phyloP scores from a whole-genome alignment of 2,888 invertebrate species.

The Lepetodrilus schrolli region DNA sequence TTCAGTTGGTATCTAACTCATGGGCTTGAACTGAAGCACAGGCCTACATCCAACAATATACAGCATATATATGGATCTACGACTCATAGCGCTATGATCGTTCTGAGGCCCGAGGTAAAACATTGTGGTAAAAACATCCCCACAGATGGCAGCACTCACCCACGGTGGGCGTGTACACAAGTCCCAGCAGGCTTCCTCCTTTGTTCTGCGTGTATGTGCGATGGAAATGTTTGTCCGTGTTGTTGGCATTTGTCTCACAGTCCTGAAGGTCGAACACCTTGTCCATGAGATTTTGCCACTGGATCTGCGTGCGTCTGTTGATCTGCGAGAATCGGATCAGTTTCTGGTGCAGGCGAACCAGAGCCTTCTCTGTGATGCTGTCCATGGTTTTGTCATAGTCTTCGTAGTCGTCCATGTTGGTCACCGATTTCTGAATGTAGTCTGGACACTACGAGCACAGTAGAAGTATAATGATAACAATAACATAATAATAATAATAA shows the following conservation, averaged over 20 bases:
- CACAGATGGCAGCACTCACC: slow-evolving; percentile 70
- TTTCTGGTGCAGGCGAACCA: slow-evolving; percentile 86
- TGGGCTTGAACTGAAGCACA: too few relatives aligned
- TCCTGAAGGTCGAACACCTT: slow-evolving; percentile 87
- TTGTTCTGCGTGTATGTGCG: slow-evolving; percentile 37
- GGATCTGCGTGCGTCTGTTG: slow-evolving; percentile 93
- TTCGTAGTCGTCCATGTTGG: slow-evolving; percentile 70
- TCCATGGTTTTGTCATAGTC: slow-evolving; percentile 68
- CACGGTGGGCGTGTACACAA: slow-evolving; percentile 72
- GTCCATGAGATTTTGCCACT: slow-evolving; percentile 89
- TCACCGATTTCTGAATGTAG: slow-evolving; percentile 58
- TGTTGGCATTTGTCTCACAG: slow-evolving; percentile 84
- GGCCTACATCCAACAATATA: too few relatives aligned
- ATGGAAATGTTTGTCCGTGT: slow-evolving; percentile 55
- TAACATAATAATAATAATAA: too few relatives aligned
- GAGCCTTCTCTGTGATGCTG: slow-evolving; percentile 82
- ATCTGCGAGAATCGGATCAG: slow-evolving; percentile 83
- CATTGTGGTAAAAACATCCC: too few relatives aligned
- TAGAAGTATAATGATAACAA: too few relatives aligned
- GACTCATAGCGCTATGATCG: too few relatives aligned
- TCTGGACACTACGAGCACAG: slow-evolving; percentile 72
- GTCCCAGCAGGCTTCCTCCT: slow-evolving; percentile 51
- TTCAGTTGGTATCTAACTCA: too few relatives aligned
- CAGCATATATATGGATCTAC: too few relatives aligned
- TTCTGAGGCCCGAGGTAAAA: too few relatives aligned